These are phyloP conservation scores for Serinus canaria DNA, from an alignment of 2,113 vertebrate species.

Conservation along the genomic window DNA sequence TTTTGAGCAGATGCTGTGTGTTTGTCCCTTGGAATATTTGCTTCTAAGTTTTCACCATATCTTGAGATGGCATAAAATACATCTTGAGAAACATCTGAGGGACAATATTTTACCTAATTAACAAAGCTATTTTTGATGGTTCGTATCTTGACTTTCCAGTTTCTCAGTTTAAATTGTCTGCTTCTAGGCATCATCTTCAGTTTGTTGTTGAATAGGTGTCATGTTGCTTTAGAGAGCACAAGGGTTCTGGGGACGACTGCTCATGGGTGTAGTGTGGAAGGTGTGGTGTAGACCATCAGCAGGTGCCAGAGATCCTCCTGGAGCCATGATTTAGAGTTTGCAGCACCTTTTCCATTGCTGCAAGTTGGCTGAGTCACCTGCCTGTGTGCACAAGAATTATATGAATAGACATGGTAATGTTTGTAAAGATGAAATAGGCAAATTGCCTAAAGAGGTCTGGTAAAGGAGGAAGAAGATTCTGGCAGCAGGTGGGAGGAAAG, in stretches of 20 bases:
- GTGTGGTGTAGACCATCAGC: background rate
- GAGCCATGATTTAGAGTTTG: background rate
- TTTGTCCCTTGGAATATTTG: background rate
- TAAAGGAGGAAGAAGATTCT: background rate
- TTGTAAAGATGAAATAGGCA: background rate
- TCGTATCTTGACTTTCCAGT: background rate
- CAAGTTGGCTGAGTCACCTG: background rate
- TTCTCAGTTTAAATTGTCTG: background rate
- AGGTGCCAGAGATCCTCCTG: background rate
- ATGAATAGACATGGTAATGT: background rate
- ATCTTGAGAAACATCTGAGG: background rate
- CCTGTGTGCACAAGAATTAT: background rate
- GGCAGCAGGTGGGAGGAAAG: background rate
- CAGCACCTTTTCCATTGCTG: background rate
- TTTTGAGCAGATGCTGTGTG: background rate
- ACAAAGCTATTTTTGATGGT: background rate
- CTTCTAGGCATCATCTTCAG: background rate
- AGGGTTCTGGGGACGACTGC: background rate
- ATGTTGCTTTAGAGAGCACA: background rate
- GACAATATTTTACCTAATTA: background rate
- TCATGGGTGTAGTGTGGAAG: background rate
- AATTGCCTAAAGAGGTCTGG: background rate
- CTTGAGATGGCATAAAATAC: background rate
- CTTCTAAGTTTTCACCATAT: background rate
- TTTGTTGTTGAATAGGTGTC: background rate